Evolutionary conservation across 2,113 vertebrate species (phyloP).

Genomic region (Colossoma macropomum): DNA sequence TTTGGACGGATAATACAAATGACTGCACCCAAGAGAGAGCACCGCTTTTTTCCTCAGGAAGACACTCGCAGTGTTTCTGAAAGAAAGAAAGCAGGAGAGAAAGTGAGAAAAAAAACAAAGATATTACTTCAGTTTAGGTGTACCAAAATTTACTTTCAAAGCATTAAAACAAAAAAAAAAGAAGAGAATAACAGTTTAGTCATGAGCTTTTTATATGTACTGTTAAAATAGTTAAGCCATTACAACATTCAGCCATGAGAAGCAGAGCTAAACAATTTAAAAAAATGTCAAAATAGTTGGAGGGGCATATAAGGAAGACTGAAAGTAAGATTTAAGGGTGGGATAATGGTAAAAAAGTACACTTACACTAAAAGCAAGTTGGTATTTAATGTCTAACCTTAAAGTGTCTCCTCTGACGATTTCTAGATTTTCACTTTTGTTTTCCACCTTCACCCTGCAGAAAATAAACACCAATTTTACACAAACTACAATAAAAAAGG

Average conservation of each 20-base stretch:
- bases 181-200: too few species aligned
- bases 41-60: not conserved
- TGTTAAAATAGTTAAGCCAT: too few species aligned
- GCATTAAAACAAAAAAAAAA: too few species aligned
- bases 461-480: not conserved
- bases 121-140: too few species aligned
- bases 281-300: too few species aligned
- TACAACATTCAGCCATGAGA: too few species aligned
- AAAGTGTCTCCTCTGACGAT: not conserved
- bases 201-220: too few species aligned
- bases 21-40: slow-evolving; percentile 19
- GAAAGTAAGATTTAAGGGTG: too few species aligned
- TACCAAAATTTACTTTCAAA: not conserved
- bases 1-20: not conserved
- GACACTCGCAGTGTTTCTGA: not conserved
- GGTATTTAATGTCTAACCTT: not conserved
- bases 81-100: not conserved
- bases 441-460: not conserved
- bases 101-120: not conserved
- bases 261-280: too few species aligned
- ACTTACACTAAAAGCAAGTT: too few species aligned
- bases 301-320: too few species aligned
- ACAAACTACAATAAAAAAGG: not conserved
- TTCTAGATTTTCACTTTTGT: slow-evolving; percentile 12
- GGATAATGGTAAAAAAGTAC: too few species aligned